These are phyloP conservation scores for Bradypodion pumilum DNA, from an alignment of 2,797 vertebrate species.

Conservation along the genomic window DNA sequence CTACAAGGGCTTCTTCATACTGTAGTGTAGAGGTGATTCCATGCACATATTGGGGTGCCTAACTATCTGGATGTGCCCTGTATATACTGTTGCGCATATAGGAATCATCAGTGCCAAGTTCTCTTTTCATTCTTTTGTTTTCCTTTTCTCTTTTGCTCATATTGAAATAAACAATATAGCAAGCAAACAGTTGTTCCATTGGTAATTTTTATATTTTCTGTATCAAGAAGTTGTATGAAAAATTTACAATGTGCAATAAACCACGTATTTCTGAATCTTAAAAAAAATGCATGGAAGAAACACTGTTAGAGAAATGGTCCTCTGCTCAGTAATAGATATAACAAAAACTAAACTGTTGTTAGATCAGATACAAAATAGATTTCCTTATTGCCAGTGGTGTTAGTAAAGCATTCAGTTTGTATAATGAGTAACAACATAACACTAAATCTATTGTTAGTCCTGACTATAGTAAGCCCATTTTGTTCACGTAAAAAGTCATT, in stretches of 20 bases:
- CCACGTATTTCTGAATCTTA: conserved; percentile 62
- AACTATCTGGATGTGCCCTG: background rate
- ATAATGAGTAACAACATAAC: background rate
- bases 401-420: background rate
- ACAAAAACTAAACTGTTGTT: conserved; percentile 36
- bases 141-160: conserved; percentile 47
- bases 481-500: too few species aligned
- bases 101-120: conserved; percentile 15
- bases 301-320: conserved; percentile 56
- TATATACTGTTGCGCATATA: background rate
- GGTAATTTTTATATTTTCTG: conserved; percentile 63
- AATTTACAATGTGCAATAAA: conserved; percentile 60
- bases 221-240: conserved; percentile 61
- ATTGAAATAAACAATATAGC: conserved; percentile 53
- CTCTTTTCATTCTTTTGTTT: background rate
- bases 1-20: background rate
- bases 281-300: conserved; percentile 55
- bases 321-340: conserved; percentile 56
- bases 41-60: background rate
- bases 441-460: too few species aligned
- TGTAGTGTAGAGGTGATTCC: background rate
- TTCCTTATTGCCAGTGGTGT: conserved; percentile 28
- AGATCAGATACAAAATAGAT: conserved; percentile 30
- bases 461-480: too few species aligned
- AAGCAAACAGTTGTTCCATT: conserved; percentile 53